Evolutionary conservation across 2,888 invertebrate genomes (phyloP), one percentile per base, ranked within the genome.

Genomic region (Teleogryllus oceanicus): DNA sequence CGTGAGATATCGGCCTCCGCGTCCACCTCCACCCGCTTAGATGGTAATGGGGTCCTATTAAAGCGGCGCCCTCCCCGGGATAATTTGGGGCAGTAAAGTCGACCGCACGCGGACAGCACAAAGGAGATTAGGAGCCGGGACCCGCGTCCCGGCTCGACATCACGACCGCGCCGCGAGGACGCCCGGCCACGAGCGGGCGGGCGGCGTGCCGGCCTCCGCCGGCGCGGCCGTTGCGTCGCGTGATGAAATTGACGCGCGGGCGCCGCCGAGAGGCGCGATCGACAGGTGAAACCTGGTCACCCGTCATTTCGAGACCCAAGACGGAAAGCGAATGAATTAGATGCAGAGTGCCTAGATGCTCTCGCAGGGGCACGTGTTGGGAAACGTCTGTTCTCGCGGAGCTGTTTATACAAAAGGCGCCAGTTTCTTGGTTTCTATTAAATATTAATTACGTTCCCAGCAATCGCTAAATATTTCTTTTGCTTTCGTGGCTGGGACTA

Each of bases 1-100:
- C 62, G 62, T 62, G 62, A 62, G 62, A 8, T 12, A 8, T 11
- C 62, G 62, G 62, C 62, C 62, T 13, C 62, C 62, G 62, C 62
- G 11, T 18, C 62, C 62, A 10, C 62, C 62, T 4, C 62, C 62
- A 13, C n/a, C 16, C 62, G 62, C 62, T 62, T 62, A 62, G 62
- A 62, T 62, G 62, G 62, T 62, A 62, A 62, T 62, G 62, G 62
- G 16, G 62, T 62, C 62, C 62, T 62, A 62, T 62, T 62, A 62
- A 62, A 62, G 62, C 62, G 62, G 62, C 62, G 62, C 62, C 62
- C 62, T 62, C 62, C 62, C 62, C 62, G 62, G 62, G 62, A 62
- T 62, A 62, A 62, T 62, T 62, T 62, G 62, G 62, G 16, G 62
- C 62, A 62, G 62, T 62, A 62, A 62, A 62, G 62, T 62, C 62